Percentiles rank a stretch among this genome's conserved stretches.
Conservation (phyloP, 2,113 vertebrate species). For the Leucopsar rothschildi region DNA sequence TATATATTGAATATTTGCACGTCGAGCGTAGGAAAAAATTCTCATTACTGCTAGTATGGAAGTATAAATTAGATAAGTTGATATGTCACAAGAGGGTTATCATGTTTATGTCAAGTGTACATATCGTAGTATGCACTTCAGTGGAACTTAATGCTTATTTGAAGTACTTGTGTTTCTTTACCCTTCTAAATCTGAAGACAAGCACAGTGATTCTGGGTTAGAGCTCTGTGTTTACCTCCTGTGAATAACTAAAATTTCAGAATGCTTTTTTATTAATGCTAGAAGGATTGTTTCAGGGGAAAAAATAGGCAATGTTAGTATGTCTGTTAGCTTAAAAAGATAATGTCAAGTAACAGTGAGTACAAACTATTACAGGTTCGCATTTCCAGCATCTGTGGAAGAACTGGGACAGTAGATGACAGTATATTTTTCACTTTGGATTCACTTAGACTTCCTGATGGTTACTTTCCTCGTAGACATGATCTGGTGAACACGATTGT, state of each 20-base stretch:
- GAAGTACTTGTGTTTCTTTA: background rate
- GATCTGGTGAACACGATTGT: constrained; percentile 85
- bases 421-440: constrained; percentile 88
- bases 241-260: background rate
- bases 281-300: background rate
- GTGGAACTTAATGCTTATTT: background rate
- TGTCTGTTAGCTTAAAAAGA: background rate
- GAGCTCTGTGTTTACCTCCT: background rate
- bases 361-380: constrained; percentile 70
- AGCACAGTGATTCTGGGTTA: background rate
- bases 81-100: background rate
- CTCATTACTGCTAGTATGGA: background rate
- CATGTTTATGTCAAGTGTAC: background rate
- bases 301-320: background rate
- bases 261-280: background rate
- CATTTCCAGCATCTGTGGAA: constrained; percentile 80
- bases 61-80: background rate
- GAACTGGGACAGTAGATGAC: constrained; percentile 82
- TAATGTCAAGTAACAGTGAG: background rate
- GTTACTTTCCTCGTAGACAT: constrained; percentile 75
- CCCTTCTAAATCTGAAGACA: background rate
- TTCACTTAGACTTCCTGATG: constrained; percentile 79
- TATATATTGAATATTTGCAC: background rate
- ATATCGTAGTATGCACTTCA: background rate
- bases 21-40: background rate